Evolutionary conservation across 2,888 invertebrate species (phyloP), one percentile per base, ranked within the genome.

Genomic region (Drosophila tanythrix): DNA sequence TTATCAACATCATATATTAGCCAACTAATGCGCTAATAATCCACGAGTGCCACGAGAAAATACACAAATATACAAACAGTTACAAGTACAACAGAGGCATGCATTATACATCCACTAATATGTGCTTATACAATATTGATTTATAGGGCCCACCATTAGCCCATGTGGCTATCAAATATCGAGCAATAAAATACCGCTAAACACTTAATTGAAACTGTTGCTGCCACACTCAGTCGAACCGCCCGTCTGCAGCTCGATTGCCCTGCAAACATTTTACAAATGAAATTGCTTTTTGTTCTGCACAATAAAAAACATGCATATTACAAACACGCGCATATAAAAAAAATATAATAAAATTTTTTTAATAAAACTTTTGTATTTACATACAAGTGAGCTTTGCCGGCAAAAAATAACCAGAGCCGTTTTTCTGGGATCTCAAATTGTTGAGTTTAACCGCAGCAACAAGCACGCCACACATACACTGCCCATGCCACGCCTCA

Each of bases 141-240:
- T 89, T 87, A 87, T 88, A 63, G 84, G 55, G 69, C 36, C 53
- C 52, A 60, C 58, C 69, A 57, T 31, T 35, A 70, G 70, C 60
- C 61, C 69, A 64, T 82, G 71, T 63, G 65, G 70, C 68, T 82
- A 86, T 86, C 83, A 82, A 88, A 89, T 85, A 71, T 82, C 80
- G 70, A 61, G 86, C 89, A 86, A 86, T 86, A 89, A 86, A 86
- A 88, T 70, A 64, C 74, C 71, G 86, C 80, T 89, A 85, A 89
- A 88, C 85, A 89, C 85, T 86, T 86, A 86, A 86, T 86, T 86
- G 90, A 83, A 86, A 89, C 85, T 89, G 89, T 89, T 86, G 89
- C 83, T 81, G 33, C 70, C 29, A 43, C 31, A 8, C 11, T 21
- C 6, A 56, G 18, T 36, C 13, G 29, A 15, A 0, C 15, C 15